These are phyloP conservation scores for Hirtodrosophila cameraria DNA, from an alignment of 2,888 invertebrate genomes.

Conservation along the genomic window DNA sequence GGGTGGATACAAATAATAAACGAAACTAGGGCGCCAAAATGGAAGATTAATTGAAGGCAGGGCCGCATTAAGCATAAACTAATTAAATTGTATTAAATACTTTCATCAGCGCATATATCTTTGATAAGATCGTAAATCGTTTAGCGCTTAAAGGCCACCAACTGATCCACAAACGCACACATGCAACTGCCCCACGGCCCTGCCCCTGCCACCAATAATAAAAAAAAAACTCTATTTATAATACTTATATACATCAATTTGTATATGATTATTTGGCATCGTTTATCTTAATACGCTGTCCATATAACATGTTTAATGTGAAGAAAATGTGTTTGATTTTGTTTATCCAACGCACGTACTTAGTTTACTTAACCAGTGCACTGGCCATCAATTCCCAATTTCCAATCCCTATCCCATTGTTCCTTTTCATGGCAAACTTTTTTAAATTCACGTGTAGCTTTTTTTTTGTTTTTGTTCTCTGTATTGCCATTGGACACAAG, in stretches of 20 bases:
- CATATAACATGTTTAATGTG: slow-evolving; percentile 13
- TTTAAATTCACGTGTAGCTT: slow-evolving; percentile 16
- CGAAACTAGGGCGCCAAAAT: slow-evolving; percentile 29
- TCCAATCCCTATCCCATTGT: slow-evolving; percentile 1
- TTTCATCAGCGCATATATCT: slow-evolving; percentile 65
- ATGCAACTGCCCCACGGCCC: too few relatives aligned
- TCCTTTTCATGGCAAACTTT: slow-evolving; percentile 9
- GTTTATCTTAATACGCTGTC: slow-evolving; percentile 18
- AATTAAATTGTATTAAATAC: slow-evolving; percentile 74
- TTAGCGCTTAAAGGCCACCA: slow-evolving; percentile 37
- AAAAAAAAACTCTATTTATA: neutral
- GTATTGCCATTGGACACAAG: slow-evolving; percentile 23
- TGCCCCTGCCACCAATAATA: too few relatives aligned
- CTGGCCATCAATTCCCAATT: neutral
- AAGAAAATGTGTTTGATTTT: slow-evolving; percentile 34
- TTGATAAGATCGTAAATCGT: slow-evolving; percentile 69
- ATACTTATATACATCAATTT: neutral
- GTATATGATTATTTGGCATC: slow-evolving; percentile 16
- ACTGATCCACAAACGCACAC: slow-evolving; percentile 1
- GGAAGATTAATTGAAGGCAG: slow-evolving; percentile 70
- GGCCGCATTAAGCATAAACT: slow-evolving; percentile 61
- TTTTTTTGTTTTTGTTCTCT: neutral
- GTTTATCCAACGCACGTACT: slow-evolving; percentile 50
- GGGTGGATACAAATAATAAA: slow-evolving; percentile 10
- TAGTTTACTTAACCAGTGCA: slow-evolving; percentile 11